phyloP scores from a whole-genome alignment of 2,888 invertebrate genomes.

The Scaptomyza caliginosa region DNA sequence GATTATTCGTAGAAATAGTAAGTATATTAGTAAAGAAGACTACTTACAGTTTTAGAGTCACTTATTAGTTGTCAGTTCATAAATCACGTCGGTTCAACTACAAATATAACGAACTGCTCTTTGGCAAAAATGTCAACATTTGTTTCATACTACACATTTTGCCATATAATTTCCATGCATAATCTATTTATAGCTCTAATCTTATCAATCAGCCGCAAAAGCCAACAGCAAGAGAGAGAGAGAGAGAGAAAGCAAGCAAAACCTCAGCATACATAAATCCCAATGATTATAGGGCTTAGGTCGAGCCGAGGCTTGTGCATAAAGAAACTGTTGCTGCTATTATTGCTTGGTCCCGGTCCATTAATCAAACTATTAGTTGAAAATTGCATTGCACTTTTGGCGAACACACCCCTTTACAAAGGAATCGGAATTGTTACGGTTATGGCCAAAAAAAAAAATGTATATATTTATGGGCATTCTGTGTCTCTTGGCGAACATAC shows the following conservation, averaged over 20 bases:
- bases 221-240: neutral
- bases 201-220: conserved; percentile 63
- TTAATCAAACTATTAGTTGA: conserved; percentile 84
- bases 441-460: conserved; percentile 25
- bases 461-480: conserved; percentile 66
- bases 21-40: no score
- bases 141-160: conserved; percentile 66
- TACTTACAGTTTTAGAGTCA: neutral
- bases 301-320: conserved; percentile 11
- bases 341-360: conserved; percentile 68
- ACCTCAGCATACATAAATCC: conserved; percentile 12
- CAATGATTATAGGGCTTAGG: conserved; percentile 59
- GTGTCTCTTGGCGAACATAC: conserved; percentile 55
- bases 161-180: conserved; percentile 67
- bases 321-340: conserved; percentile 39
- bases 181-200: conserved; percentile 75
- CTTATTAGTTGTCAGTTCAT: no score
- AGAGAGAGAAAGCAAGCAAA: neutral
- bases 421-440: conserved; percentile 36
- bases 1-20: neutral
- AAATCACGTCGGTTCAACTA: no score
- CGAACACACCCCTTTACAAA: conserved; percentile 73
- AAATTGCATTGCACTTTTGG: conserved; percentile 56
- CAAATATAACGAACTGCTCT: neutral
- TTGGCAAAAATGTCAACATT: conserved; percentile 65